A percentile compares a stretch with the other conserved stretches of the same genome.
Evolutionary conservation across 2,888 invertebrate genomes (phyloP).

Genomic region (Spilarctia lutea): DNA sequence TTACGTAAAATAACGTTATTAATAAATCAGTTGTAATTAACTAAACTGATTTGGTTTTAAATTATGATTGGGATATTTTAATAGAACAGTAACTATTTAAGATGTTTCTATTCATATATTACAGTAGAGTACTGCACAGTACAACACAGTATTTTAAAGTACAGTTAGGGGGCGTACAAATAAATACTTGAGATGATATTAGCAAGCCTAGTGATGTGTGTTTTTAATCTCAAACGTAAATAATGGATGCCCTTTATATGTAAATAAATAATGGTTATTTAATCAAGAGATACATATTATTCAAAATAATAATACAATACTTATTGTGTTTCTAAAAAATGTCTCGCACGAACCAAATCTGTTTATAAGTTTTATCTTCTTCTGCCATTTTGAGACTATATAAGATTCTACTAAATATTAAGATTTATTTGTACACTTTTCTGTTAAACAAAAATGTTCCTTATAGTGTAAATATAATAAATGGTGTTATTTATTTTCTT

Average conservation of each 20-base stretch:
- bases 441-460: slow-evolving; percentile 53
- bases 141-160: no score
- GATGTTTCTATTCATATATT: not conserved
- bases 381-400: slow-evolving; percentile 49
- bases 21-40: not conserved
- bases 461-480: slow-evolving; percentile 48
- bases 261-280: not conserved
- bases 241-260: not conserved
- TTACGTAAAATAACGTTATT: slow-evolving; percentile 55
- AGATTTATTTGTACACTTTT: slow-evolving; percentile 18
- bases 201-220: not conserved
- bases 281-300: not conserved
- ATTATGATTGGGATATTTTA: not conserved
- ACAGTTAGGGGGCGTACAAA: not conserved
- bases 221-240: not conserved
- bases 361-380: not conserved
- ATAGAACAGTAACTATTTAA: not conserved
- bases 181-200: not conserved
- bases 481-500: slow-evolving; percentile 23
- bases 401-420: slow-evolving; percentile 1
- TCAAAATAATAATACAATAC: not conserved
- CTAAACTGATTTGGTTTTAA: not conserved
- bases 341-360: not conserved
- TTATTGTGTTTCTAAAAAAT: not conserved
- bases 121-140: not conserved